These are phyloP conservation scores for Pseudomugil tenellus DNA, from an alignment of 2,797 vertebrate genomes.

Conservation along the genomic window DNA sequence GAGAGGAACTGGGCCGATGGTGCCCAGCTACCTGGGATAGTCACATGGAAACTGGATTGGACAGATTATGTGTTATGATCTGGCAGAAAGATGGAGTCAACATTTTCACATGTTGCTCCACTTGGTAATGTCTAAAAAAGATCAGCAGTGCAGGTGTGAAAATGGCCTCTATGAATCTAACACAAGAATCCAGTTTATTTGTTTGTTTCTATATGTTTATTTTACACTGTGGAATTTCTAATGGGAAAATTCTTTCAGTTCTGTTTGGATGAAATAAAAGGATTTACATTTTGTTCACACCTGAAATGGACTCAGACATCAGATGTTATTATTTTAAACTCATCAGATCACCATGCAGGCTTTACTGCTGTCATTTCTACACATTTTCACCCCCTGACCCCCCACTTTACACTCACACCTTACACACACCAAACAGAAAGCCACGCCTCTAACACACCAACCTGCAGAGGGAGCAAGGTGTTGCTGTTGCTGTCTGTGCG, in stretches of 20 bases:
- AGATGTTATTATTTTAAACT: too few species aligned
- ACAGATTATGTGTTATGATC: too few species aligned
- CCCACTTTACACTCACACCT: too few species aligned
- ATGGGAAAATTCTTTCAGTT: not conserved
- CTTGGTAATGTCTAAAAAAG: not conserved
- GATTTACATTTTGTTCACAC: not conserved
- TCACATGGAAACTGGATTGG: not conserved
- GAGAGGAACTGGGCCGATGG: not conserved
- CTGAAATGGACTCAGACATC: too few species aligned
- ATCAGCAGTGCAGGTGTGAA: not conserved
- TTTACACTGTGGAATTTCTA: not conserved
- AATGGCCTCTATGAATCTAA: not conserved
- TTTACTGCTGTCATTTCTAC: too few species aligned
- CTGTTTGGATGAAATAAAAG: not conserved
- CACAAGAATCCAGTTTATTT: not conserved
- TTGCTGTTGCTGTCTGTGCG: slow-evolving; percentile 98
- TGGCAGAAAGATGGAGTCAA: too few species aligned
- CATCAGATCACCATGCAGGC: too few species aligned
- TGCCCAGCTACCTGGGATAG: not conserved
- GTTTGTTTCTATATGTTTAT: not conserved
- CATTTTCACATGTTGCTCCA: not conserved
- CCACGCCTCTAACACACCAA: slow-evolving; percentile 68
- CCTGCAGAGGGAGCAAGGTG: slow-evolving; percentile 95
- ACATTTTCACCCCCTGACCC: too few species aligned
- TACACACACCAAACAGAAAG: slow-evolving; percentile 4